Evolutionary conservation across 1,140 invertebrate genomes (phyloP), one percentile per base, ranked within the genome.

Genomic region (Bombus waltoni): DNA sequence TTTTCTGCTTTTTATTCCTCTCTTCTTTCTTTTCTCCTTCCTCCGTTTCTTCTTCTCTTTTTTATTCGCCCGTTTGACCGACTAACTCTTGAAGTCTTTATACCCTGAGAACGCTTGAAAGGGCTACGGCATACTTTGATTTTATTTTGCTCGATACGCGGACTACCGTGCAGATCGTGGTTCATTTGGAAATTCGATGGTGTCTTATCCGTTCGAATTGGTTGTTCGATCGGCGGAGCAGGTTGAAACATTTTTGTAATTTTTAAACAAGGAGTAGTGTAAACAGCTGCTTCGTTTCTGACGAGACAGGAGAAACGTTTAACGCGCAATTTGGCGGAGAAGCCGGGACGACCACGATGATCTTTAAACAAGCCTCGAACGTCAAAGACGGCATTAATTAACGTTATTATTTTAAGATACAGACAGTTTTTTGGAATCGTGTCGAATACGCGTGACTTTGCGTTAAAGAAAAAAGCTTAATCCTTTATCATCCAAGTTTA

Each of bases 21-120:
- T 62, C 38, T 70, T 57, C 28, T 59, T 47, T 53, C 38, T n/a
- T n/a, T 35, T n/a, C n/a, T 25, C 18, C 25, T 42, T 15, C 32
- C 42, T 32, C 32, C 9, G 11, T 59, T 18, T 18, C 38, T 59
- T 32, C 3, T 53, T 62, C 44, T 28, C 57, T 47, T 81, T 62
- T 57, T 53, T 73, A 10, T 38, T n/a, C 57, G 47, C 32, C n/a
- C 62, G 62, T 68, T 70, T 59, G 47, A 53, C 47, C 47, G 59
- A 76, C 65, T 82, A 57, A 76, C 74, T 76, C 81, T 47, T 68
- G 35, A 71, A 75, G 57, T 68, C 79, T 80, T 44, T 82, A n/a
- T 62, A 59, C n/a, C 53, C 71, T 25, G 35, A 28, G 68, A 59
- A 38, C 32, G 32, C 66, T 10, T 13, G 35, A 32, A 28, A 15